These are phyloP conservation scores for Lacerta viridis DNA, from an alignment of 2,797 vertebrate genomes.

Conservation along the genomic window DNA sequence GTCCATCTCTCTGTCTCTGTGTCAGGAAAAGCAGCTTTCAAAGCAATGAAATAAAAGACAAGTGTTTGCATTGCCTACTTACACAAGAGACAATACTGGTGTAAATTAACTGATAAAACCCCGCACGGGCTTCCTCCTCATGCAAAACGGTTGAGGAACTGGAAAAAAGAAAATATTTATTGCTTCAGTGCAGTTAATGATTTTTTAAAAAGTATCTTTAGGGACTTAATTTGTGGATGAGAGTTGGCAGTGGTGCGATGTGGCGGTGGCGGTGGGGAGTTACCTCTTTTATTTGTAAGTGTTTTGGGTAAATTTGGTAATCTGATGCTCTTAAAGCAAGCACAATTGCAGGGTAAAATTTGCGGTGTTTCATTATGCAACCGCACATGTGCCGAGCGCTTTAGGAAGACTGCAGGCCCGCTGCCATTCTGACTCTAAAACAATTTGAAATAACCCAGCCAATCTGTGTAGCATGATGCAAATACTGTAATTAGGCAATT, in stretches of 20 bases:
- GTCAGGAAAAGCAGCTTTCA: slow-evolving; percentile 62
- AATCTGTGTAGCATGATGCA: slow-evolving; percentile 73
- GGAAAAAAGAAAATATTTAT: slow-evolving; percentile 65
- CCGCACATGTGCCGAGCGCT: slow-evolving; percentile 67
- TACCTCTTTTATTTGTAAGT: slow-evolving; percentile 59
- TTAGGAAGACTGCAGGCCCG: slow-evolving; percentile 70
- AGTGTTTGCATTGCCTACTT: slow-evolving; percentile 67
- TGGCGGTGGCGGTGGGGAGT: slow-evolving; percentile 11
- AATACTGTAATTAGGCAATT: slow-evolving; percentile 75
- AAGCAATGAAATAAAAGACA: slow-evolving; percentile 63
- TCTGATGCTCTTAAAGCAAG: slow-evolving; percentile 52
- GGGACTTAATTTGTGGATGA: slow-evolving; percentile 60
- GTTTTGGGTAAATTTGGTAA: slow-evolving; percentile 52
- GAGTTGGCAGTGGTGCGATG: slow-evolving; percentile 12
- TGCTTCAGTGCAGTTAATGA: slow-evolving; percentile 49
- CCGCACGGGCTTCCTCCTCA: slow-evolving; percentile 67
- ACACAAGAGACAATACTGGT: slow-evolving; percentile 50
- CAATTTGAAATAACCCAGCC: slow-evolving; percentile 70
- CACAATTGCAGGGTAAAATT: slow-evolving; percentile 67
- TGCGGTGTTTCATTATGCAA: slow-evolving; percentile 66
- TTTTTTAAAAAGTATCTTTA: slow-evolving; percentile 49
- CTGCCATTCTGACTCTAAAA: slow-evolving; percentile 73
- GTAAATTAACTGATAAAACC: slow-evolving; percentile 62
- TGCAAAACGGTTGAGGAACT: slow-evolving; percentile 64
- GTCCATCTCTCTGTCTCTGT: slow-evolving; percentile 66